Conservation (phyloP, 1,140 invertebrate species). For the Pachypeltis micranthus region DNA sequence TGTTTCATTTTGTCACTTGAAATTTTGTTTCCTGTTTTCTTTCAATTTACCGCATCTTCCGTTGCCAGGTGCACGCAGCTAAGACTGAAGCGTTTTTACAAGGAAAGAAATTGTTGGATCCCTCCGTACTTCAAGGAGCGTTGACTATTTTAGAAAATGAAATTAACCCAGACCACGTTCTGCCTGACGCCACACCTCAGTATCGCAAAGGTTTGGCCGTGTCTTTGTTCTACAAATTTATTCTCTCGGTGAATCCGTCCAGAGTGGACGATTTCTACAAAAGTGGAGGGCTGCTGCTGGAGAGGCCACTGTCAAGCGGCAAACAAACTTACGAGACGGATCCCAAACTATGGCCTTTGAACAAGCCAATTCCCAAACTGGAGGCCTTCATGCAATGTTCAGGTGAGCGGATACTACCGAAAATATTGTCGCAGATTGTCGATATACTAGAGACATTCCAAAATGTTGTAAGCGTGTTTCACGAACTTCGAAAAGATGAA, state of each 20-base stretch:
- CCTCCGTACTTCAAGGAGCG: conserved; percentile 41
- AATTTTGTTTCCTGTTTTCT: no score
- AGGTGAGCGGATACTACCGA: conserved; percentile 27
- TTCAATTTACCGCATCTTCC: no score
- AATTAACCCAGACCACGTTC: conserved; percentile 51
- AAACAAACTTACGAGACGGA: conserved; percentile 60
- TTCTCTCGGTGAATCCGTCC: conserved; percentile 17
- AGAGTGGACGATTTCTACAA: conserved; percentile 12
- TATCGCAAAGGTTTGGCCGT: conserved; percentile 38
- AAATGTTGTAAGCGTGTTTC: no score
- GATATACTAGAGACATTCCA: no score
- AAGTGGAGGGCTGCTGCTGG: conserved; percentile 19
- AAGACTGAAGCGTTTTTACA: conserved; percentile 50
- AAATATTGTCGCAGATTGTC: not conserved
- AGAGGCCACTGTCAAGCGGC: conserved; percentile 53
- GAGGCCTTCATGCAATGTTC: conserved; percentile 61
- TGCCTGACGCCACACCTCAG: conserved; percentile 46
- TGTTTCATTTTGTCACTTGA: no score
- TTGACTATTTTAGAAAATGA: conserved; percentile 45
- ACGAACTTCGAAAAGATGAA: no score
- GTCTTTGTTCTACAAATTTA: conserved; percentile 36
- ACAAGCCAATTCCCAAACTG: conserved; percentile 61
- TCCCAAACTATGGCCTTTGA: conserved; percentile 61
- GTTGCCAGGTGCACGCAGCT: conserved; percentile 44
- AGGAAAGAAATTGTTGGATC: conserved; percentile 42